A percentile compares a stretch with the other conserved stretches of the same genome.
Evolutionary conservation across 2,113 vertebrate genomes (phyloP).

Genomic region (Turdus rufiventris): DNA sequence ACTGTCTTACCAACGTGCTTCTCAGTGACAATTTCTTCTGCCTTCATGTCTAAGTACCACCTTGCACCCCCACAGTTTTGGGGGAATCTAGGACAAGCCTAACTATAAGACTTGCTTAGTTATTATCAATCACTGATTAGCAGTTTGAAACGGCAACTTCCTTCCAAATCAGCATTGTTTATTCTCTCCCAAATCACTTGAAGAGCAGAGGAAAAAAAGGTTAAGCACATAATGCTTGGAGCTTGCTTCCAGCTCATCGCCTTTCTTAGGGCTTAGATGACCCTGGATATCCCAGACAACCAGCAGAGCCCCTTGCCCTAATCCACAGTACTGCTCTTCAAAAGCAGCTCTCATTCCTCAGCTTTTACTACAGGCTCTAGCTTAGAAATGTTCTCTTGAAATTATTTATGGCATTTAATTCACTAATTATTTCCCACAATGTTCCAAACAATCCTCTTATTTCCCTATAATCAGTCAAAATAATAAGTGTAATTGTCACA

Average conservation of each 20-base stretch:
- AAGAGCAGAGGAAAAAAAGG: slow-evolving; percentile 20
- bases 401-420: background rate
- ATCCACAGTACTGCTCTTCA: background rate
- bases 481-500: background rate
- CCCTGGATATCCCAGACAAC: slow-evolving; percentile 1
- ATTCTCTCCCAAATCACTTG: background rate
- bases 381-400: background rate
- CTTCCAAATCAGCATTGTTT: background rate
- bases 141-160: background rate
- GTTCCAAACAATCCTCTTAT: background rate
- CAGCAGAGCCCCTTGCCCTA: background rate
- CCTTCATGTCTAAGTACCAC: background rate
- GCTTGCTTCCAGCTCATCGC: slow-evolving; percentile 24
- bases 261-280: slow-evolving; percentile 26
- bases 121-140: background rate
- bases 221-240: slow-evolving; percentile 45
- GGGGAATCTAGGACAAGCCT: background rate
- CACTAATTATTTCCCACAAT: background rate
- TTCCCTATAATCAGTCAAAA: background rate
- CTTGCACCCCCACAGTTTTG: background rate
- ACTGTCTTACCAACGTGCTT: background rate
- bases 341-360: background rate
- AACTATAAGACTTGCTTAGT: background rate
- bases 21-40: background rate
- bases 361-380: background rate